phyloP scores from a whole-genome alignment of 30 jellyfish, hydroid and myxozoan species.

The Hydractinia symbiolongicarpus region DNA sequence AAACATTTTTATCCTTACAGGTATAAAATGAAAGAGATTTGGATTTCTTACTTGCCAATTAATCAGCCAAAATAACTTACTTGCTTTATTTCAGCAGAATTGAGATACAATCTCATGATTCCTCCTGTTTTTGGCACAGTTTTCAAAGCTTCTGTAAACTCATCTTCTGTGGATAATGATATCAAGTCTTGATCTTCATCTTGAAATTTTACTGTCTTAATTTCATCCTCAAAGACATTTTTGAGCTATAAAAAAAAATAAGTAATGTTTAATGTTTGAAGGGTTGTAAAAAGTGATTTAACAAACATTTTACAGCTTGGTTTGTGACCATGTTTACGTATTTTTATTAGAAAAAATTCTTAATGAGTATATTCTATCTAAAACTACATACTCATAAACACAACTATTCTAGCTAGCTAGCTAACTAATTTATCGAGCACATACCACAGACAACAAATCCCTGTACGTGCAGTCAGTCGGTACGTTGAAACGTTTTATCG shows the following conservation, averaged over 20 bases:
- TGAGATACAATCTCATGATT: background rate
- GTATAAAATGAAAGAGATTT: too few species aligned
- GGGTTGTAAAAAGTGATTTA: too few species aligned
- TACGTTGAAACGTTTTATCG: constrained; percentile 16
- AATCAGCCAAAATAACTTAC: too few species aligned
- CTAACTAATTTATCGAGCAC: background rate
- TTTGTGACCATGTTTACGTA: too few species aligned
- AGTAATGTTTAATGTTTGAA: background rate
- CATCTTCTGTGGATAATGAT: constrained; percentile 21
- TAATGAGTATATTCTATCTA: too few species aligned
- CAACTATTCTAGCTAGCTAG: too few species aligned
- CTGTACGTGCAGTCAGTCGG: constrained; percentile 8
- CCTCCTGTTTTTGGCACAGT: constrained; percentile 26
- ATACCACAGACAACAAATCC: constrained; percentile 35
- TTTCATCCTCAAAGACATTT: background rate
- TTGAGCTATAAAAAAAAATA: constrained; percentile 10
- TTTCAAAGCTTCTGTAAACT: constrained; percentile 22
- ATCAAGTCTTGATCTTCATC: constrained; percentile 30
- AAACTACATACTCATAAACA: too few species aligned
- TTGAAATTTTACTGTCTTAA: background rate
- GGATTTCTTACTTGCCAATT: too few species aligned
- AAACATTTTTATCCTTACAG: too few species aligned
- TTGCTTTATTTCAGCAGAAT: too few species aligned
- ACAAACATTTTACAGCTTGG: too few species aligned
- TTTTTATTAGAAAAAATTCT: too few species aligned